A percentile compares a stretch with the other conserved stretches of the same genome.
Evolutionary conservation across 2,888 invertebrate genomes (phyloP).

Genomic region (Cheilosia urbana): DNA sequence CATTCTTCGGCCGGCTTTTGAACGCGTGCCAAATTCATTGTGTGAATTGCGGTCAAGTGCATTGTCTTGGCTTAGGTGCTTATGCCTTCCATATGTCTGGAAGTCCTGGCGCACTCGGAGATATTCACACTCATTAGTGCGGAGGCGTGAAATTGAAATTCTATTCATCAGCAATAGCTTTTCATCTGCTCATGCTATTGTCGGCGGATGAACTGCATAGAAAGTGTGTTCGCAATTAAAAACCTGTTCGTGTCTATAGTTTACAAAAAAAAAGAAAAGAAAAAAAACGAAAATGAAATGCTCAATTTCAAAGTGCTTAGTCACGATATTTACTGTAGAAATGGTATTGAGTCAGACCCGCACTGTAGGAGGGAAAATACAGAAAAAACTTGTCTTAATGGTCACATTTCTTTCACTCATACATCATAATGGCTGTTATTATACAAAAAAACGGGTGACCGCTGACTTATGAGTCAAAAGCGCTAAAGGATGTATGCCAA

Average conservation of each 20-base stretch:
- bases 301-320: not conserved
- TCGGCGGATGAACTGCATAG: constrained; percentile 6
- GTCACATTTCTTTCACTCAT: constrained; percentile 33
- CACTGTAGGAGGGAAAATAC: not conserved
- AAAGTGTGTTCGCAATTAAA: constrained; percentile 23
- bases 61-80: constrained; percentile 4
- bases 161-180: not conserved
- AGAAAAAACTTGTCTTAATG: constrained; percentile 27
- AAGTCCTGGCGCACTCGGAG: not conserved
- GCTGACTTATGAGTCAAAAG: not conserved
- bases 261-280: not conserved
- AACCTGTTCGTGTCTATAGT: constrained; percentile 22
- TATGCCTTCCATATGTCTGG: not conserved
- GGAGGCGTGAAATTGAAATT: not conserved
- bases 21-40: constrained; percentile 3
- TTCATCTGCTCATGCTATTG: not conserved
- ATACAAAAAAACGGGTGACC: not conserved
- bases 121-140: not conserved
- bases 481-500: not conserved
- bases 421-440: not conserved
- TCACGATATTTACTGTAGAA: not conserved
- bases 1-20: constrained; percentile 32
- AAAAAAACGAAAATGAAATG: not conserved
- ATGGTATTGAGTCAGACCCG: not conserved
- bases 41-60: constrained; percentile 35